phyloP scores from a whole-genome alignment of 2,888 invertebrate genomes.

The Eulithis testata region DNA sequence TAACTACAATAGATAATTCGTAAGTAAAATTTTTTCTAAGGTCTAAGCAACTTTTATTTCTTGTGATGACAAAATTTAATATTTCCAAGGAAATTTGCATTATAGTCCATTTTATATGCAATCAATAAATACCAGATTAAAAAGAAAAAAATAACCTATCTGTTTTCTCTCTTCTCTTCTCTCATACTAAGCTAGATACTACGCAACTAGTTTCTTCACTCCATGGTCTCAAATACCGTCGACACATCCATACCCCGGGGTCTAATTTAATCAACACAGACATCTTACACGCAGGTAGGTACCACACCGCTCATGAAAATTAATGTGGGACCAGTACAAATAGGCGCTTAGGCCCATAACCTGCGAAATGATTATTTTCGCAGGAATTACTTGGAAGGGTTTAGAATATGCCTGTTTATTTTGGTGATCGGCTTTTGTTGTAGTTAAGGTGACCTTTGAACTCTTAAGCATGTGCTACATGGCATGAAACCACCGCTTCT shows the following conservation, averaged over 20 bases:
- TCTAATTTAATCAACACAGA: slow-evolving; percentile 52
- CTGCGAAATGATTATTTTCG: slow-evolving; percentile 59
- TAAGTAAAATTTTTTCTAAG: too few relatives aligned
- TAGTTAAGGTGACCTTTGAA: neutral
- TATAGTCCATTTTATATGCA: too few relatives aligned
- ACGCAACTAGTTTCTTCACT: slow-evolving; percentile 9
- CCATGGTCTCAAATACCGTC: slow-evolving; percentile 25
- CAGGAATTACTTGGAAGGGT: slow-evolving; percentile 50
- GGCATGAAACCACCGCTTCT: too few relatives aligned
- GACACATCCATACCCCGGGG: slow-evolving; percentile 38
- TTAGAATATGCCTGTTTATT: slow-evolving; percentile 37
- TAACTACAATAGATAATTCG: too few relatives aligned
- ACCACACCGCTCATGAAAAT: slow-evolving; percentile 53
- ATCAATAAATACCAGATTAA: too few relatives aligned
- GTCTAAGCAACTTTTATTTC: too few relatives aligned
- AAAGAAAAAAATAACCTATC: too few relatives aligned
- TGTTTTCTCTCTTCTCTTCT: too few relatives aligned
- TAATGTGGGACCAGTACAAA: slow-evolving; percentile 56
- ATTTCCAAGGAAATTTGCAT: too few relatives aligned
- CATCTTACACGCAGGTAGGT: slow-evolving; percentile 45
- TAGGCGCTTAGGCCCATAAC: slow-evolving; percentile 56
- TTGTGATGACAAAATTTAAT: too few relatives aligned
- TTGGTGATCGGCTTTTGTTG: slow-evolving; percentile 11
- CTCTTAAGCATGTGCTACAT: too few relatives aligned
- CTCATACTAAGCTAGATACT: too few relatives aligned